These are phyloP conservation scores for Nixonia krombeini DNA, from an alignment of 1,140 invertebrate species.

Conservation along the genomic window DNA sequence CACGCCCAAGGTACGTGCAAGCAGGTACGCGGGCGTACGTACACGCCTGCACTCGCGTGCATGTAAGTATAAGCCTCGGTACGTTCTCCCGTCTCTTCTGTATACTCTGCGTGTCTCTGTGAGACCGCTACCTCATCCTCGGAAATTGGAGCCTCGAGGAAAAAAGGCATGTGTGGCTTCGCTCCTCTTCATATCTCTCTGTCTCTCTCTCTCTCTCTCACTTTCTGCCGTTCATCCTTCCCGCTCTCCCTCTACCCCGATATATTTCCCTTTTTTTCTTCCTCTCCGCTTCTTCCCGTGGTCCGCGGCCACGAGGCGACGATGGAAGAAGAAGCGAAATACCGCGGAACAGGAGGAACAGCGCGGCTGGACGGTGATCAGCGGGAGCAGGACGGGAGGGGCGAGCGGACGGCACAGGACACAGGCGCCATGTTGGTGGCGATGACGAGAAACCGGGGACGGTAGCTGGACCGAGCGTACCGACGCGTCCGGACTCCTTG, in stretches of 20 bases:
- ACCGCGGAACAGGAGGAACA: slow-evolving; percentile 8
- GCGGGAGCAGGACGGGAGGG: slow-evolving; percentile 14
- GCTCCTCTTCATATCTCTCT: slow-evolving; percentile 14
- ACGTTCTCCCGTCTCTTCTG: slow-evolving; percentile 20
- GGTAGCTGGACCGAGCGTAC: slow-evolving; percentile 49
- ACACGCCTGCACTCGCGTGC: slow-evolving; percentile 18
- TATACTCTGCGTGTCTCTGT: slow-evolving; percentile 25
- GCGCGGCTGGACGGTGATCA: slow-evolving; percentile 24
- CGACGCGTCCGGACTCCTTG: slow-evolving; percentile 46
- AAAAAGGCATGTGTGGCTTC: slow-evolving; percentile 54
- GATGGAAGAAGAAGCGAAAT: slow-evolving; percentile 4
- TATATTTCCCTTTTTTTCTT: too few species aligned
- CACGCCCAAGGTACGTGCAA: slow-evolving; percentile 59
- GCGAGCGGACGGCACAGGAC: slow-evolving; percentile 50
- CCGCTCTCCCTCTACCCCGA: too few species aligned
- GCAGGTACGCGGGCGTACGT: slow-evolving; percentile 47
- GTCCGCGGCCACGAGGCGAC: slow-evolving; percentile 6
- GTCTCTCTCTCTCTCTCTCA: too few species aligned
- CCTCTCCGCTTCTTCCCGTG: slow-evolving; percentile 5
- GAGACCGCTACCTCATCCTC: slow-evolving; percentile 47
- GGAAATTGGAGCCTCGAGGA: slow-evolving; percentile 52
- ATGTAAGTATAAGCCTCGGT: slow-evolving; percentile 20
- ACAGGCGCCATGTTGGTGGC: slow-evolving; percentile 56
- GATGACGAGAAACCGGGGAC: slow-evolving; percentile 57
- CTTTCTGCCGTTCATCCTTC: slow-evolving; percentile 3